Conservation (phyloP, 2,888 invertebrate species). For the Cantharis lateralis region DNA sequence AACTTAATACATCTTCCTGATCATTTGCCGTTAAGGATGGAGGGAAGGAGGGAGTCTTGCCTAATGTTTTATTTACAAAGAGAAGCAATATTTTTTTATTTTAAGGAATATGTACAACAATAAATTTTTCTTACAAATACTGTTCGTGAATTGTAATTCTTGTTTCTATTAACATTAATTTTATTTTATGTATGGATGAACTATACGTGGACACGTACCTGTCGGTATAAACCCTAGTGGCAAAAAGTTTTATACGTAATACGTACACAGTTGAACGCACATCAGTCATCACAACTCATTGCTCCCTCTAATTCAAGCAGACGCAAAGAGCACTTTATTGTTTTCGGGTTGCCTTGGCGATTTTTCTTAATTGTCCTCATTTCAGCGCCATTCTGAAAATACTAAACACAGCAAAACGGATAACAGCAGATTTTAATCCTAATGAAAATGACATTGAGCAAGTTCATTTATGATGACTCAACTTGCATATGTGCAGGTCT, state of each 20-base stretch:
- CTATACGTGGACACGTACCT: not conserved
- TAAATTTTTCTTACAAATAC: not conserved
- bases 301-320: not conserved
- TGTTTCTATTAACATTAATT: not conserved
- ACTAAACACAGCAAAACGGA: not conserved
- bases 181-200: not conserved
- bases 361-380: not conserved
- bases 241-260: no score
- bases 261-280: no score
- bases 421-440: not conserved
- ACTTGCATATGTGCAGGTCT: conserved; percentile 3
- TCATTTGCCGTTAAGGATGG: no score
- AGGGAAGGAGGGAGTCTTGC: not conserved
- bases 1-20: no score
- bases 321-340: not conserved
- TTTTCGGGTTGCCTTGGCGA: not conserved
- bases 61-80: not conserved
- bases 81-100: not conserved
- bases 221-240: not conserved
- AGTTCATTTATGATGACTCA: conserved; percentile 21
- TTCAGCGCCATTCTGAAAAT: not conserved
- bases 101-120: not conserved
- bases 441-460: conserved; percentile 20
- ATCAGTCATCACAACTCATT: not conserved
- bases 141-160: not conserved